A percentile compares a stretch with the other conserved stretches of the same genome.
phyloP scores from a whole-genome alignment of 2,113 vertebrate species.

The Eulacestoma nigropectus region DNA sequence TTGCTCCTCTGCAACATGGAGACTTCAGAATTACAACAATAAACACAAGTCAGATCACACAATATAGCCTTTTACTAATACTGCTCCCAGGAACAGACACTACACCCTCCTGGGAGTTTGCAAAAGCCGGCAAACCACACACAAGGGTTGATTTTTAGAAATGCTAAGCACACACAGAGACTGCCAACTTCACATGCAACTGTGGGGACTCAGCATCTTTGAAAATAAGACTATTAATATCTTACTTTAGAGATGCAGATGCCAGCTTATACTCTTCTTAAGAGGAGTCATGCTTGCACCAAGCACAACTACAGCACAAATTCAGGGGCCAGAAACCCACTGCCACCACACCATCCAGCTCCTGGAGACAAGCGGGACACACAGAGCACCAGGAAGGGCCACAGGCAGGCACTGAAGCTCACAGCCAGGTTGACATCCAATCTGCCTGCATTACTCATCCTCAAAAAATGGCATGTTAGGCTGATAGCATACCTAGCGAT shows the following conservation, averaged over 20 bases:
- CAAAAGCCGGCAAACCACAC: conserved; percentile 2
- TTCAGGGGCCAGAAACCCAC: not conserved
- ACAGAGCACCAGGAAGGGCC: not conserved
- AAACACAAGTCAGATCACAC: conserved; percentile 24
- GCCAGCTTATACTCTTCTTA: not conserved
- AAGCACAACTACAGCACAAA: not conserved
- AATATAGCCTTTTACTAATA: conserved; percentile 9
- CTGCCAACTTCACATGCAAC: not conserved
- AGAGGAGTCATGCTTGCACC: not conserved
- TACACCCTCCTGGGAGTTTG: not conserved
- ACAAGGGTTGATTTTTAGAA: not conserved
- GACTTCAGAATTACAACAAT: conserved; percentile 24
- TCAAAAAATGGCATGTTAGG: not conserved
- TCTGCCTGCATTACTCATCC: not conserved
- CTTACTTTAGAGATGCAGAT: not conserved
- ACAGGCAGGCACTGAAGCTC: not conserved
- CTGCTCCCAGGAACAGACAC: conserved; percentile 33
- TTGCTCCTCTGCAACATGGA: conserved; percentile 34
- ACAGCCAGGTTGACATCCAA: not conserved
- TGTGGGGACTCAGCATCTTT: not conserved
- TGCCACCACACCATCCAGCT: too few relatives aligned
- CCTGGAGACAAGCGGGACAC: not conserved
- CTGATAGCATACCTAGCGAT: not conserved
- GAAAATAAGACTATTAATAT: not conserved
- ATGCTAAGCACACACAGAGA: not conserved